Evolutionary conservation across 2,797 vertebrate genomes (phyloP), one percentile per base, ranked within the genome.

Genomic region (Schizothorax lantsangensis): DNA sequence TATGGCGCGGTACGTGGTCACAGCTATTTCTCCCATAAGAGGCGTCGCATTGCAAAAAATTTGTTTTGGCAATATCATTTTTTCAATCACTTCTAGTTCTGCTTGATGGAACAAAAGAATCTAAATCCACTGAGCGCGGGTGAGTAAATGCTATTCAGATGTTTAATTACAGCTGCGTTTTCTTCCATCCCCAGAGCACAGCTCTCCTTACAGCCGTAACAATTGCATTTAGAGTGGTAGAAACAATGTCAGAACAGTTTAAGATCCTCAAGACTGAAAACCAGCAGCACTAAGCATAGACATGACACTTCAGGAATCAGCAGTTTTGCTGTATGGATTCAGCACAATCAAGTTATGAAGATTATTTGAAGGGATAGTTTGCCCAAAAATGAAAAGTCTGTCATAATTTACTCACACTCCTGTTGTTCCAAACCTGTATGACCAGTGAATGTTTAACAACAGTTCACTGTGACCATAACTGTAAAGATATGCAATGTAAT

Each of bases 41-140:
- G 78, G 79, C 87, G 66, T 90, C 89, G 90, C 81, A 86, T 87
- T 57, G 36, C 64, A 89, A 84, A 90, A 87, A 91, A 79, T 64
- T 91, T 92, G 92, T 85, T 89, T 92, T 85, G 81, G 82, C 86
- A 88, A 86, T 90, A 91, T 93, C 88, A 78, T 91, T 94, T 93
- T 94, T 87, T 88, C 91, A 93, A 93, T 94, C 90, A 92, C 91
- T 73, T 83, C 49, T 83, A 87, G 89, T 90, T 90, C 73, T 78
- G 85, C 86, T 86, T 88, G 45, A 90, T 90, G 88, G 91, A 84
- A 82, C 86, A 93, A 91, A 92, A 85, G 33, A 54, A 90, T 84
- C 84, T 87, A 88, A 73, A n/a, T 57, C 66, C 4, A 86, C 49
- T 84, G 84, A 85, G 75, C 45, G 45, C 30, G 79, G 69, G 68